A percentile compares a stretch with the other conserved stretches of the same genome.
phyloP scores from a whole-genome alignment of 2,797 vertebrate species.

The Pelochelys cantorii region DNA sequence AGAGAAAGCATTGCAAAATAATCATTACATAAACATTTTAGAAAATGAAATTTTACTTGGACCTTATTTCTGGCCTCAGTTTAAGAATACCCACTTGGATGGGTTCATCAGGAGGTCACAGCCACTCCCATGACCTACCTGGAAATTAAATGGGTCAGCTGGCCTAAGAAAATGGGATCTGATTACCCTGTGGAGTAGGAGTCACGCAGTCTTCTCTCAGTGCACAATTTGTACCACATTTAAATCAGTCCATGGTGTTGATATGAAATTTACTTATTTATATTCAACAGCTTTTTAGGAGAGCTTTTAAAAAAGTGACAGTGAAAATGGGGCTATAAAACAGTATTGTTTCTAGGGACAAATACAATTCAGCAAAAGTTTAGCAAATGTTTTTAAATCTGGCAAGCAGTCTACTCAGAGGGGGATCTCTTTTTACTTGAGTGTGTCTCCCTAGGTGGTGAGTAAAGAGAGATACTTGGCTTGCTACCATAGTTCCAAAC shows the following conservation, averaged over 20 bases:
- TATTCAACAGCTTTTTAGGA: slow-evolving; percentile 31
- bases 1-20: slow-evolving; percentile 47
- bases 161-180: slow-evolving; percentile 26
- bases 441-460: slow-evolving; percentile 65
- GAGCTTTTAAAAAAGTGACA: slow-evolving; percentile 37
- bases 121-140: slow-evolving; percentile 3
- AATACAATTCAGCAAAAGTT: slow-evolving; percentile 46
- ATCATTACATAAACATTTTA: slow-evolving; percentile 52
- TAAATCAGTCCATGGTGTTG: slow-evolving; percentile 24
- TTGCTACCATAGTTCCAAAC: slow-evolving; percentile 70
- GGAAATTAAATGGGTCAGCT: slow-evolving; percentile 53
- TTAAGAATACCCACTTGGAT: slow-evolving; percentile 32
- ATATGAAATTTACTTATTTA: slow-evolving; percentile 41
- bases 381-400: slow-evolving; percentile 66
- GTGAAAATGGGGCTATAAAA: slow-evolving; percentile 24
- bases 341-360: slow-evolving; percentile 29
- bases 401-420: slow-evolving; percentile 36
- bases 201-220: background rate
- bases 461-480: slow-evolving; percentile 74
- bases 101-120: slow-evolving; percentile 17
- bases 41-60: slow-evolving; percentile 50
- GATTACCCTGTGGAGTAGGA: slow-evolving; percentile 11
- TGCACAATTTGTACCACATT: slow-evolving; percentile 38
- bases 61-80: slow-evolving; percentile 14
- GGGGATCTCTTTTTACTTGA: slow-evolving; percentile 69